Percentiles rank a stretch among this genome's conserved stretches.
Conservation (phyloP, 2,888 invertebrate species). For the Oscheius sp. region DNA sequence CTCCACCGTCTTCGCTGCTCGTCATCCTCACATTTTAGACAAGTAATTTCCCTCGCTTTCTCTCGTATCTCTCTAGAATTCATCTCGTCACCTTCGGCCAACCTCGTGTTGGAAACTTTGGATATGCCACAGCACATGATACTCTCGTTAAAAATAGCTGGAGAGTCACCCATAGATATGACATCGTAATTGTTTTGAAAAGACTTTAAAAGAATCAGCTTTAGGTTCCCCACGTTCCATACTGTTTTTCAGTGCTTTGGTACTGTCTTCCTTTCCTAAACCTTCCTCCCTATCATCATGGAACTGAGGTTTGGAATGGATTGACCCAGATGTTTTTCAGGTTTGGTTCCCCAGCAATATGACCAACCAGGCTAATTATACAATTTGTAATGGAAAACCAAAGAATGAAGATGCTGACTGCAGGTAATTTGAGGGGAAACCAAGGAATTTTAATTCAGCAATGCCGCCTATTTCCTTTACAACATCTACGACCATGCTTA, state of each 20-base stretch:
- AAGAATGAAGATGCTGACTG: slow-evolving; percentile 63
- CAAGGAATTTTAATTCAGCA: slow-evolving; percentile 28
- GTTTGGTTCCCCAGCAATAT: slow-evolving; percentile 65
- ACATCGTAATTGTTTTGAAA: slow-evolving; percentile 51
- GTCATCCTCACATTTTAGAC: slow-evolving; percentile 36
- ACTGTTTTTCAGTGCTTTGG: slow-evolving; percentile 46
- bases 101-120: slow-evolving; percentile 65
- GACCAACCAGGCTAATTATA: slow-evolving; percentile 45
- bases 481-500: slow-evolving; percentile 62
- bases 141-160: slow-evolving; percentile 52
- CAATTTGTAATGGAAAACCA: slow-evolving; percentile 59
- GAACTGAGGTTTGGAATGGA: slow-evolving; percentile 67
- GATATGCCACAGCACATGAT: slow-evolving; percentile 61
- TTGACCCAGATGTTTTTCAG: too few relatives aligned
- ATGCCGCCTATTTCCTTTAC: slow-evolving; percentile 41
- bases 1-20: slow-evolving; percentile 54
- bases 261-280: slow-evolving; percentile 56
- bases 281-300: slow-evolving; percentile 68
- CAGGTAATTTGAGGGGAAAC: slow-evolving; percentile 39
- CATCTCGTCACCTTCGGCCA: slow-evolving; percentile 65
- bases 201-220: background rate
- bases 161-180: slow-evolving; percentile 57
- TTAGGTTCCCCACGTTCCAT: slow-evolving; percentile 63
- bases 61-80: slow-evolving; percentile 22
- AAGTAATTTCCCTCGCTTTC: background rate